Percentiles rank a stretch among this genome's conserved stretches.
Evolutionary conservation across 2,113 vertebrate species (phyloP).

Genomic region (Orthonyx spaldingii): DNA sequence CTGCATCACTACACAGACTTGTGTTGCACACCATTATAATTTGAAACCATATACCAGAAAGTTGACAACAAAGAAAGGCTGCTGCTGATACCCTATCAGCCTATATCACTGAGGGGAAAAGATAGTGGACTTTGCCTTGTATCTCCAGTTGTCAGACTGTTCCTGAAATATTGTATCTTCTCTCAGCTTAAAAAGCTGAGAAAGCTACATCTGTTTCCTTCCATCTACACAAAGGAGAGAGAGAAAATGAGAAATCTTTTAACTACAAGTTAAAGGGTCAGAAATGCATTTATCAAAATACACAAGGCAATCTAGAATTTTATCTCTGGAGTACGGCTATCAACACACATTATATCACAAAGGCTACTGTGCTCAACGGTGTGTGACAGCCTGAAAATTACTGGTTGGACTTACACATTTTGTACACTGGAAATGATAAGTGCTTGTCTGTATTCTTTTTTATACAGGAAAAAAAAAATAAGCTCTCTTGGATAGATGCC

Average conservation of each 20-base stretch:
- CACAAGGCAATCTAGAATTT: background rate
- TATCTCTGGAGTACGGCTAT: background rate
- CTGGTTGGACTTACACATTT: background rate
- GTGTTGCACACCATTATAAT: background rate
- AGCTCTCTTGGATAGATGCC: background rate
- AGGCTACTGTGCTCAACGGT: background rate
- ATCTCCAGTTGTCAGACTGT: background rate
- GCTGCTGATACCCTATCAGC: background rate
- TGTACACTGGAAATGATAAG: background rate
- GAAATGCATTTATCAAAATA: background rate
- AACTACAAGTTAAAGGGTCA: background rate
- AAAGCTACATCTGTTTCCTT: background rate
- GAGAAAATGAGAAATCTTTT: background rate
- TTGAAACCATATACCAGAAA: background rate
- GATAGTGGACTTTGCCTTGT: fast-evolving
- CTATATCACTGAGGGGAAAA: fast-evolving
- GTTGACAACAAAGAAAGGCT: background rate
- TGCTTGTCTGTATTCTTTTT: background rate
- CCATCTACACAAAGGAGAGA: background rate
- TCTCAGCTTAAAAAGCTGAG: background rate
- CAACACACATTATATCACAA: background rate
- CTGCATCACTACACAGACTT: background rate
- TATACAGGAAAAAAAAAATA: background rate
- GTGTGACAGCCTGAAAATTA: background rate
- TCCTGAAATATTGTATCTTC: background rate